Evolutionary conservation across 2,797 vertebrate species (phyloP).

Genomic region (Typhlichthys subterraneus): DNA sequence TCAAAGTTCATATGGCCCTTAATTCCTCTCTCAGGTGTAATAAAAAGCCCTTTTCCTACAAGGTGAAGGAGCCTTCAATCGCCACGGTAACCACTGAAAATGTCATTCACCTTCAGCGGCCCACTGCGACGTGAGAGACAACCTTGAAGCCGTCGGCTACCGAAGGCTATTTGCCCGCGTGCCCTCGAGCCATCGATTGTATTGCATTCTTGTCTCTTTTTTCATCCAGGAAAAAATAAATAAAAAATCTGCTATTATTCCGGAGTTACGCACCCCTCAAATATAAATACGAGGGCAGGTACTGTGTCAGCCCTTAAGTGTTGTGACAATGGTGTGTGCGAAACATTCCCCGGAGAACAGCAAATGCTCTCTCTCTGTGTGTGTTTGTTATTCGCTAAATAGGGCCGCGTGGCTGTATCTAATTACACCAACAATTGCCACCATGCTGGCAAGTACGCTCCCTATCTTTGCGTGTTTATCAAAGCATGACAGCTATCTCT

Average conservation of each 20-base stretch:
- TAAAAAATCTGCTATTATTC: background rate
- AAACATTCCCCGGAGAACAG: constrained; percentile 1
- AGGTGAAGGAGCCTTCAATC: constrained; percentile 47
- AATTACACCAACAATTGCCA: constrained; percentile 46
- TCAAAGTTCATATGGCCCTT: constrained; percentile 69
- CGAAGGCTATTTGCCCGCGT: background rate
- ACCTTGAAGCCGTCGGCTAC: constrained; percentile 18
- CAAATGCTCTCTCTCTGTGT: constrained; percentile 21
- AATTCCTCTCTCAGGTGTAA: constrained; percentile 68
- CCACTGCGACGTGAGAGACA: constrained; percentile 17
- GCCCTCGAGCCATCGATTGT: constrained; percentile 15
- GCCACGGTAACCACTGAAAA: constrained; percentile 47
- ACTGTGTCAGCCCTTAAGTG: background rate
- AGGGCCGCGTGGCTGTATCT: constrained; percentile 33
- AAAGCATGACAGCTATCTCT: constrained; percentile 27
- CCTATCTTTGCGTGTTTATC: constrained; percentile 37
- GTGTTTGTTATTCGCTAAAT: constrained; percentile 48
- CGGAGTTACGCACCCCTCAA: background rate
- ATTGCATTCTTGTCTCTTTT: too few relatives aligned
- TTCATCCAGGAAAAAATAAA: too few relatives aligned
- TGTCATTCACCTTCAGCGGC: constrained; percentile 61
- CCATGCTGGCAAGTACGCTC: constrained; percentile 38
- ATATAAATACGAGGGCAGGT: background rate
- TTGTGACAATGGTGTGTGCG: constrained; percentile 4
- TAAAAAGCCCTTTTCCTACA: constrained; percentile 57